phyloP scores from a whole-genome alignment of 2,888 invertebrate genomes.

The Pseudococcus viburni region DNA sequence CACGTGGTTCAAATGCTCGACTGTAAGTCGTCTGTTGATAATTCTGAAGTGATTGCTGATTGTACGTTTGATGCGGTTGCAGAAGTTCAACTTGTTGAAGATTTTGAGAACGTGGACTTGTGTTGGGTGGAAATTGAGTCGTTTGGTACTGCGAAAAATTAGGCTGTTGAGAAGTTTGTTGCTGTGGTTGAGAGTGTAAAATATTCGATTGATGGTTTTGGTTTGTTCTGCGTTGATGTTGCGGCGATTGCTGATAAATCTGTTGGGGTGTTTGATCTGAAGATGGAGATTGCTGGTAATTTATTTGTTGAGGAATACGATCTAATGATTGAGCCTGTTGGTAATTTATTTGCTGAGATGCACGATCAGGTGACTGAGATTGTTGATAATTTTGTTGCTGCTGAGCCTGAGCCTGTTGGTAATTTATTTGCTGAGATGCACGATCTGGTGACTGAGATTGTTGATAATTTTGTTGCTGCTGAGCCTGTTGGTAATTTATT shows the following conservation, averaged over 20 bases:
- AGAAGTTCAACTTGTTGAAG: neutral
- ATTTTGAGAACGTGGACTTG: neutral
- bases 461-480: neutral
- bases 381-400: neutral
- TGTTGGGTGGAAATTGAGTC: neutral
- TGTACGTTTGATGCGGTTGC: neutral
- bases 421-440: neutral
- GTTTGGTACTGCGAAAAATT: neutral
- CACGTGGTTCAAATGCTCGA: neutral
- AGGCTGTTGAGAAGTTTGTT: neutral
- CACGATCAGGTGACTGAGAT: neutral
- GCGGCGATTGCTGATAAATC: neutral
- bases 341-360: neutral
- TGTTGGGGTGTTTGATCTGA: neutral
- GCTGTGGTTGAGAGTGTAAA: neutral
- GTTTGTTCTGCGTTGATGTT: neutral
- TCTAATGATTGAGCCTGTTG: no score
- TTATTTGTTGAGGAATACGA: neutral
- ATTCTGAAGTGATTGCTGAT: constrained; percentile 20
- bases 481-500: neutral
- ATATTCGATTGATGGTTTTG: neutral
- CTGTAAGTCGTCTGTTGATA: neutral
- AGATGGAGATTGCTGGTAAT: neutral
- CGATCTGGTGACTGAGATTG: no score
- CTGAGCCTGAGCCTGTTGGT: neutral